Evolutionary conservation across 2,888 invertebrate genomes (phyloP).

Genomic region (Bellardia pandia): DNA sequence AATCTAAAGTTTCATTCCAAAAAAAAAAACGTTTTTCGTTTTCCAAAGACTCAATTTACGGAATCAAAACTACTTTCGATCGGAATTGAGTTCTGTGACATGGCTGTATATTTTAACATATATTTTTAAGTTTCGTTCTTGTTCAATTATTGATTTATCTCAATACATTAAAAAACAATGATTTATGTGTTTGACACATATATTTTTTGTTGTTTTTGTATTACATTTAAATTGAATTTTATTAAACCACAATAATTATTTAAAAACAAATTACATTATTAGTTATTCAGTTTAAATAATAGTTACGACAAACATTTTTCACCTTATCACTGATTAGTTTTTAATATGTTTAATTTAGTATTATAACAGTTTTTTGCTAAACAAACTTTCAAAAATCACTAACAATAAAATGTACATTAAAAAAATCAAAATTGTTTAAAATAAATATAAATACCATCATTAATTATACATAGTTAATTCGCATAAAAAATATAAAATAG

Average conservation of each 20-base stretch:
- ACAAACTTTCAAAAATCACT: not conserved
- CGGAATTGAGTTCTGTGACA: no score
- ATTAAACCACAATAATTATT: constrained; percentile 38
- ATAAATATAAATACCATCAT: constrained; percentile 33
- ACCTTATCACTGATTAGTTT: constrained; percentile 65
- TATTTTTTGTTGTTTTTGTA: not conserved
- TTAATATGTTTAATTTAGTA: constrained; percentile 34
- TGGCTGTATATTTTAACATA: no score
- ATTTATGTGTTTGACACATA: not conserved
- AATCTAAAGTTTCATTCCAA: no score
- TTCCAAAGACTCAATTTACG: no score
- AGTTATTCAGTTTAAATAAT: constrained; percentile 47
- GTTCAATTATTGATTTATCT: no score
- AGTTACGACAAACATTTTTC: constrained; percentile 30
- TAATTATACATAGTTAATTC: constrained; percentile 28
- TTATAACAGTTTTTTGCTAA: not conserved
- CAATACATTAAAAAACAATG: no score
- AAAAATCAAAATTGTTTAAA: not conserved
- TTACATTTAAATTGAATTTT: constrained; percentile 12
- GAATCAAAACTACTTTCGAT: no score
- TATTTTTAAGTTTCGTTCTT: no score
- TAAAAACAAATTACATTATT: constrained; percentile 43
- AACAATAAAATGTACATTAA: not conserved
- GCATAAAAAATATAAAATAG: not conserved
- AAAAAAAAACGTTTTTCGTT: no score